Evolutionary conservation across 2,113 vertebrate species (phyloP).

Genomic region (Oryctolagus cuniculus): mOryCun1.1 NC_091453.1:121207001-121207500

Average conservation of each 20-base stretch:
- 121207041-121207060: too few species aligned
- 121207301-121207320: background rate
- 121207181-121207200: too few species aligned
- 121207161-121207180: too few species aligned
- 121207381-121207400: background rate
- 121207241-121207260: background rate
- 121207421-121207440: background rate
- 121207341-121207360: background rate
- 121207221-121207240: background rate
- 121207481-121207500: background rate
- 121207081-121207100: too few species aligned
- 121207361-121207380: background rate
- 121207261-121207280: background rate
- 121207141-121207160: too few species aligned
- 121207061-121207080: too few species aligned
- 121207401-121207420: background rate
- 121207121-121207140: too few species aligned
- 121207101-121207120: too few species aligned
- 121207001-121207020: too few species aligned
- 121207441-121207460: fast-evolving
- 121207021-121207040: too few species aligned
- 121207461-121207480: background rate
- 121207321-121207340: background rate
- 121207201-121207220: background rate
- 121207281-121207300: slow-evolving; percentile 7